Evolutionary conservation across 2,797 vertebrate genomes (phyloP).

Genomic region (Percopsis omiscomaycus): DNA sequence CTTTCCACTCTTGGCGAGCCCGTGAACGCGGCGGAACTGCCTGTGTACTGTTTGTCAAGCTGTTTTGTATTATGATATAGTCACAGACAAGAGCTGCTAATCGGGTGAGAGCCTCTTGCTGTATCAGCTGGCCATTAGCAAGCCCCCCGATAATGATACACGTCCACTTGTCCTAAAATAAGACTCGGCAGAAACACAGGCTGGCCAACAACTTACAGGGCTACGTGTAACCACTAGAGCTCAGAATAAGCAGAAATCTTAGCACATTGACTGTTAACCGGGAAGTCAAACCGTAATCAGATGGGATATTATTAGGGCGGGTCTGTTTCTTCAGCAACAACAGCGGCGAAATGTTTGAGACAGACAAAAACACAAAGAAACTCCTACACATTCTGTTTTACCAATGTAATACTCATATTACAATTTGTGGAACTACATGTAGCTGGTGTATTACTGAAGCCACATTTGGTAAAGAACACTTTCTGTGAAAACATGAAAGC

Average conservation of each 20-base stretch:
- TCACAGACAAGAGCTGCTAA: slow-evolving; percentile 66
- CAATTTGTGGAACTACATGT: slow-evolving; percentile 21
- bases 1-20: slow-evolving; percentile 56
- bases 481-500: slow-evolving; percentile 32
- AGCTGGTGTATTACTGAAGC: slow-evolving; percentile 1
- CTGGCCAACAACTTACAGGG: slow-evolving; percentile 69
- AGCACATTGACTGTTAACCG: slow-evolving; percentile 69
- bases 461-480: slow-evolving; percentile 31
- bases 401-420: slow-evolving; percentile 29
- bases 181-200: slow-evolving; percentile 60
- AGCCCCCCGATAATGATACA: slow-evolving; percentile 69
- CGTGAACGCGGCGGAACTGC: slow-evolving; percentile 6
- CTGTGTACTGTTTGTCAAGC: slow-evolving; percentile 21
- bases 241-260: slow-evolving; percentile 81
- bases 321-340: slow-evolving; percentile 68
- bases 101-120: slow-evolving; percentile 69
- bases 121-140: slow-evolving; percentile 60
- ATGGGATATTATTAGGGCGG: slow-evolving; percentile 71
- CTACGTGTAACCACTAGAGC: slow-evolving; percentile 72
- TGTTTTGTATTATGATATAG: slow-evolving; percentile 37
- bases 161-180: slow-evolving; percentile 69
- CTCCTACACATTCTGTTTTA: slow-evolving; percentile 24
- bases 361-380: slow-evolving; percentile 4
- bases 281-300: slow-evolving; percentile 72
- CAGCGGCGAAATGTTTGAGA: slow-evolving; percentile 52